These are phyloP conservation scores for Monarcha castaneiventris DNA, from an alignment of 2,113 vertebrate genomes.

Conservation along the genomic window DNA sequence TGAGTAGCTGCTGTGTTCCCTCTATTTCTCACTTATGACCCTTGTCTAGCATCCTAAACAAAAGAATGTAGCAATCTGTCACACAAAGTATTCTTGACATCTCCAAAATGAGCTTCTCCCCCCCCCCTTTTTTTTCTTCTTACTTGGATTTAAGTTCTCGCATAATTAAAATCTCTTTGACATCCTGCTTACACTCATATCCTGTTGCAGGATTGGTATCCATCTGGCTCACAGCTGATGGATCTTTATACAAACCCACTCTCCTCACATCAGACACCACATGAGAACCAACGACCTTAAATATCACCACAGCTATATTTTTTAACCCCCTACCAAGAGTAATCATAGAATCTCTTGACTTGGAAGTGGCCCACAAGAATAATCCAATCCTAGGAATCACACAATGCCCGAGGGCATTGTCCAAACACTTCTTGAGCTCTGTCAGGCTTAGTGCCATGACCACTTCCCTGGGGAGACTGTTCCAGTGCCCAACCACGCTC, in stretches of 20 bases:
- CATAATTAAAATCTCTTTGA: slow-evolving; percentile 66
- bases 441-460: not conserved
- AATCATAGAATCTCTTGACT: not conserved
- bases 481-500: fast-evolving
- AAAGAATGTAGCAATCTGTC: slow-evolving; percentile 52
- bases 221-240: slow-evolving; percentile 12
- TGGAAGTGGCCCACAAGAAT: not conserved
- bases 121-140: not conserved
- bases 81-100: slow-evolving; percentile 63
- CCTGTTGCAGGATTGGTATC: not conserved
- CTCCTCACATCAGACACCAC: not conserved
- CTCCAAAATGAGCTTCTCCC: slow-evolving; percentile 38
- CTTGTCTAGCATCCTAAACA: slow-evolving; percentile 38
- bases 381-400: not conserved
- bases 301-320: not conserved
- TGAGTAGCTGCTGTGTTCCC: not conserved
- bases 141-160: slow-evolving; percentile 55
- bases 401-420: not conserved
- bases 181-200: slow-evolving; percentile 33
- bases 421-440: not conserved
- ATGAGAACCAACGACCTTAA: not conserved
- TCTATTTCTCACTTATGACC: slow-evolving; percentile 62
- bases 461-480: not conserved
- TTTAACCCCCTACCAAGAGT: not conserved
- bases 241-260: not conserved